A percentile compares a stretch with the other conserved stretches of the same genome.
Conservation (phyloP, 2,888 invertebrate species). For the Mythimna pallens region DNA sequence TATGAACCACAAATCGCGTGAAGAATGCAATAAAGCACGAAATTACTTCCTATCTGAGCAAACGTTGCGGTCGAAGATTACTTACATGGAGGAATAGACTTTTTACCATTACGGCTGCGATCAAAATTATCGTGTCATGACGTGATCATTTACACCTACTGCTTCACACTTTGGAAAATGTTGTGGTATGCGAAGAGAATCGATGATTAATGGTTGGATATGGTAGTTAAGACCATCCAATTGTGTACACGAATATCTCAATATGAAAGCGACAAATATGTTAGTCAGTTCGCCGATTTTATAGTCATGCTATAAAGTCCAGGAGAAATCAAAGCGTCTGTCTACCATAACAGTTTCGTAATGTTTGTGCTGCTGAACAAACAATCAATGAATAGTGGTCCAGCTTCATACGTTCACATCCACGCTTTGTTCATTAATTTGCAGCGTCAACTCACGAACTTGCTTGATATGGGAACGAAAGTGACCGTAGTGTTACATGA, state of each 20-base stretch:
- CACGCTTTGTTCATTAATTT: constrained; percentile 73
- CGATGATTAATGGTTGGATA: constrained; percentile 49
- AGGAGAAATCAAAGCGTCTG: constrained; percentile 45
- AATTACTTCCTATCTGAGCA: constrained; percentile 82
- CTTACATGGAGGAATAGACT: constrained; percentile 54
- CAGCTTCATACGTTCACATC: constrained; percentile 67
- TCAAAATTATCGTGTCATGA: constrained; percentile 54
- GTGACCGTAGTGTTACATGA: constrained; percentile 67
- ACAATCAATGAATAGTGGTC: constrained; percentile 58
- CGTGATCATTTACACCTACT: constrained; percentile 52
- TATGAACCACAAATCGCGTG: constrained; percentile 81
- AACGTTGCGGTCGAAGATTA: constrained; percentile 72
- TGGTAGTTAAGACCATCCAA: constrained; percentile 43
- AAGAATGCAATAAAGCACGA: constrained; percentile 85
- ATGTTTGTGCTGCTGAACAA: constrained; percentile 59
- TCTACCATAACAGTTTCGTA: constrained; percentile 68
- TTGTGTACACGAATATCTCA: constrained; percentile 46
- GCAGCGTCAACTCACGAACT: constrained; percentile 68
- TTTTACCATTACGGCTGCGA: constrained; percentile 41
- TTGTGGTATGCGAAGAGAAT: constrained; percentile 55
- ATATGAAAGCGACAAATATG: constrained; percentile 54
- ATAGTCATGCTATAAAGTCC: constrained; percentile 24
- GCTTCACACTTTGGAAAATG: constrained; percentile 34
- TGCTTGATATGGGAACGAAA: constrained; percentile 74
- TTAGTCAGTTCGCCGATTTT: constrained; percentile 37